Evolutionary conservation across 2,797 vertebrate species (phyloP).

Genomic region (Cyprinodon diabolis): DNA sequence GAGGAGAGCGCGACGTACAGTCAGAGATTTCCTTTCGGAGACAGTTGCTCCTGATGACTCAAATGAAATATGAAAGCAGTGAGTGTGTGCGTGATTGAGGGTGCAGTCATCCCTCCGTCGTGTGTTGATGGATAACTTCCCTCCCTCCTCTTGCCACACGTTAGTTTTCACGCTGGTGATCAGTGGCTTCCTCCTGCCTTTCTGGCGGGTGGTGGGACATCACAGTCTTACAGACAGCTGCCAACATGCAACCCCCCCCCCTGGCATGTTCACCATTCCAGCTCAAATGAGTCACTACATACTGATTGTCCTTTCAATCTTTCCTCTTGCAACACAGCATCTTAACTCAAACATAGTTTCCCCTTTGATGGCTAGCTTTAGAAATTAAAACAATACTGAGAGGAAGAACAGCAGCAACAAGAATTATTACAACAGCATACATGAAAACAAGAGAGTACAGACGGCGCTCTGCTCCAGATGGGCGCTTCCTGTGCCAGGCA

Average conservation of each 20-base stretch:
- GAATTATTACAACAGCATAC: slow-evolving; percentile 50
- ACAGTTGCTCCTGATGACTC: slow-evolving; percentile 60
- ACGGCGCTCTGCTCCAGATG: slow-evolving; percentile 71
- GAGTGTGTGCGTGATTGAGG: slow-evolving; percentile 17
- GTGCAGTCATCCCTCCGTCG: slow-evolving; percentile 60
- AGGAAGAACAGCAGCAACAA: slow-evolving; percentile 50
- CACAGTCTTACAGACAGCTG: slow-evolving; percentile 57
- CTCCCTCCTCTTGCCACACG: slow-evolving; percentile 56
- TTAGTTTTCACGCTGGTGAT: slow-evolving; percentile 69
- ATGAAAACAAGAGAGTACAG: slow-evolving; percentile 56
- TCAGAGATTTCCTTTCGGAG: slow-evolving; percentile 59
- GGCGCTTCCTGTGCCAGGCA: slow-evolving; percentile 72
- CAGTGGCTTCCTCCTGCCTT: slow-evolving; percentile 71
- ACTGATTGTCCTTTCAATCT: slow-evolving; percentile 29
- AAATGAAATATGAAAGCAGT: slow-evolving; percentile 63
- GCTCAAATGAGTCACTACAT: slow-evolving; percentile 44
- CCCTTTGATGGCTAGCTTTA: slow-evolving; percentile 31
- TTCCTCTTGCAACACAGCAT: slow-evolving; percentile 9
- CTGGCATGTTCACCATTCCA: background rate
- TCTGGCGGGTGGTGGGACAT: slow-evolving; percentile 59
- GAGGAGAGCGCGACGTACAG: slow-evolving; percentile 42
- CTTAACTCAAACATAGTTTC: slow-evolving; percentile 29
- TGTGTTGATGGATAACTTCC: slow-evolving; percentile 72
- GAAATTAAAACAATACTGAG: slow-evolving; percentile 43
- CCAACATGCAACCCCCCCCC: slow-evolving; percentile 37